Base-by-base conservation (phyloP, 2,113 vertebrate genomes). In the Cavia aperea region DNA sequence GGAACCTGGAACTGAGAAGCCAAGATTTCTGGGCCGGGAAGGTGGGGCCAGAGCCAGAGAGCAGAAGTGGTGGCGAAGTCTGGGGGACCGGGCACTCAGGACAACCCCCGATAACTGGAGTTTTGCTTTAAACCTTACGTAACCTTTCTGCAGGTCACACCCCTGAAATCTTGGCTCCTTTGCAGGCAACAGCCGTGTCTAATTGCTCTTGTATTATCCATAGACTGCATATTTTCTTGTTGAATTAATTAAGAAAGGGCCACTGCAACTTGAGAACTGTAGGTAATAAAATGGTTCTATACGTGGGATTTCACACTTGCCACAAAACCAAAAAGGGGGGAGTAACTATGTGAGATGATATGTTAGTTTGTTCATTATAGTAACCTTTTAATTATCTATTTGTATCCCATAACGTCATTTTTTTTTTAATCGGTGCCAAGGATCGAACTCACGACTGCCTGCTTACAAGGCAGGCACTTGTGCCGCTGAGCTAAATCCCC, bases 61-160 rank as follows among this genome's bases (percentile, higher is more conserved):
- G 36, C 12, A 23, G 73, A 56, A 7, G 11, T 8, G 7, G 15
- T 5, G 2, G 1, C 21, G 13, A 43, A 8, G 1, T 0, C 0
- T 72, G 70, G 1, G 56, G 21, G 4, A 19, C 33, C 10, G 91
- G 88, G 7, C 46, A 12, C 12, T 2, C 31, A 24, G 7, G 78
- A 12, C 46, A 46, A 7, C n/a, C 7, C 66, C 36, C 70, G 56
- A 58, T 70, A 26, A 26, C 46, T 2, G 11, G 1, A 65, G 85
- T 72, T 81, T 73, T 46, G 78, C 51, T 89, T 89, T 62, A 24
- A 65, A 62, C 68, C 3, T 51, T 73, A 77, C 19, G 81, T 73
- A 77, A 33, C 12, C 14, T 43, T 91, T 77, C 16, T 81, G 12
- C 60, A 90, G 46, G 54, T 49, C 18, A 24, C 75, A 19, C 29